Evolutionary conservation across 2,888 invertebrate species (phyloP).

Genomic region (Harpagoxenus sublaevis): DNA sequence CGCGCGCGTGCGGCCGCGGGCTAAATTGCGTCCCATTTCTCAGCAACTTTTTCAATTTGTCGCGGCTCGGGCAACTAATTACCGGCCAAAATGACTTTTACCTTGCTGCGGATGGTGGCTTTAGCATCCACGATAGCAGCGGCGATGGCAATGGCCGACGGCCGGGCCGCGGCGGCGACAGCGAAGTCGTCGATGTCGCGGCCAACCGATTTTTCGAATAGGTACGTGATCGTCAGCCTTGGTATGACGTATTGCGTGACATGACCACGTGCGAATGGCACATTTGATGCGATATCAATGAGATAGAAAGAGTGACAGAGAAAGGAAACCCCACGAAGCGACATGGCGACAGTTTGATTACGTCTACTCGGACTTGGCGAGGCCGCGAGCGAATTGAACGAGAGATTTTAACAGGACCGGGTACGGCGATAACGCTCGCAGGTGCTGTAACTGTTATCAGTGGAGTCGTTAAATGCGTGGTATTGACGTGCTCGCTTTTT

Average conservation of each 20-base stretch:
- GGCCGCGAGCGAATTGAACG: slow-evolving; percentile 18
- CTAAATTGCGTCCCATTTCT: slow-evolving; percentile 84
- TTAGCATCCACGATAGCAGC: slow-evolving; percentile 28
- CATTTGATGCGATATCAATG: slow-evolving; percentile 44
- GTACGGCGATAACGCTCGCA: slow-evolving; percentile 18
- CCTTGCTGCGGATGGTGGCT: slow-evolving; percentile 58
- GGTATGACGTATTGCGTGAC: slow-evolving; percentile 27
- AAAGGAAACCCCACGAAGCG: slow-evolving; percentile 21
- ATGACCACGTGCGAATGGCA: slow-evolving; percentile 37
- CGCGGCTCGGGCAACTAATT: slow-evolving; percentile 83
- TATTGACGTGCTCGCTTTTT: slow-evolving; percentile 40
- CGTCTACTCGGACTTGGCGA: slow-evolving; percentile 35
- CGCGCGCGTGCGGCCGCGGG: slow-evolving; percentile 67
- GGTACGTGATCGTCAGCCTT: slow-evolving; percentile 35
- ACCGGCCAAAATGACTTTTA: slow-evolving; percentile 83
- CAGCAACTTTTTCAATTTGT: slow-evolving; percentile 85
- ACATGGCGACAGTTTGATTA: slow-evolving; percentile 46
- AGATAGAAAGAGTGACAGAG: neutral
- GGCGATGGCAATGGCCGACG: neutral
- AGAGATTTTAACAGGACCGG: slow-evolving; percentile 21
- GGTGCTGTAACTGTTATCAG: slow-evolving; percentile 32
- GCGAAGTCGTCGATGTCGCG: slow-evolving; percentile 12
- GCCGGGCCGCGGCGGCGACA: slow-evolving; percentile 47
- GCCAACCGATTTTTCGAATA: slow-evolving; percentile 31
- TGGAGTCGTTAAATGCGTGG: slow-evolving; percentile 34